These are phyloP conservation scores for Papilio demoleus DNA, from an alignment of 2,888 invertebrate genomes.

Conservation along the genomic window DNA sequence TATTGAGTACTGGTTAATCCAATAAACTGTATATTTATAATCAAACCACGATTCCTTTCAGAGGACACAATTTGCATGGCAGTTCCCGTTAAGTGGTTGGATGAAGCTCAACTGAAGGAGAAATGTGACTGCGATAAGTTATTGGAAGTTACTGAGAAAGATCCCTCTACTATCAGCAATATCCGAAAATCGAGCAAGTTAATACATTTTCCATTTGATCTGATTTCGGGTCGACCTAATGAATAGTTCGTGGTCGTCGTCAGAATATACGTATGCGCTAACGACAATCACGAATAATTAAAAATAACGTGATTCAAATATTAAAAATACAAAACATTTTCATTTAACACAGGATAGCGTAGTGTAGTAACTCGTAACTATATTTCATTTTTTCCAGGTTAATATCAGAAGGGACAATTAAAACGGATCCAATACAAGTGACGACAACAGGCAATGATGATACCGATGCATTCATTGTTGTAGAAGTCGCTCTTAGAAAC, in stretches of 20 bases:
- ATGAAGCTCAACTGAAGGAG: constrained; percentile 54
- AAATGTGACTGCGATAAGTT: constrained; percentile 62
- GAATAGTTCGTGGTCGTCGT: no score
- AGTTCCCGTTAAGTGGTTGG: constrained; percentile 68
- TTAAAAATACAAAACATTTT: no score
- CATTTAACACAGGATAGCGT: no score
- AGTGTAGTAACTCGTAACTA: not conserved
- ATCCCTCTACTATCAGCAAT: constrained; percentile 46
- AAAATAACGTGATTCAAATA: no score
- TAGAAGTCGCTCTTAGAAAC: constrained; percentile 62
- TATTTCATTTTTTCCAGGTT: constrained; percentile 11
- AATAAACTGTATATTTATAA: no score
- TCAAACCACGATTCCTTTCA: constrained; percentile 42
- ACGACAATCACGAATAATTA: no score
- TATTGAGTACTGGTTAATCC: no score
- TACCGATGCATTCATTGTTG: constrained; percentile 62
- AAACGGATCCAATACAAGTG: constrained; percentile 46
- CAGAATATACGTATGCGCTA: no score
- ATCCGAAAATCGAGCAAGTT: constrained; percentile 54
- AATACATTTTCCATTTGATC: constrained; percentile 36
- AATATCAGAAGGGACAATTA: constrained; percentile 46
- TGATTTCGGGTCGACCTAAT: no score
- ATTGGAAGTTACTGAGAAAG: constrained; percentile 54
- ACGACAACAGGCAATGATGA: constrained; percentile 63
- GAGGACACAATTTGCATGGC: constrained; percentile 60